Base-by-base conservation (phyloP, 2,888 invertebrate genomes). In the Philereme transversata region DNA sequence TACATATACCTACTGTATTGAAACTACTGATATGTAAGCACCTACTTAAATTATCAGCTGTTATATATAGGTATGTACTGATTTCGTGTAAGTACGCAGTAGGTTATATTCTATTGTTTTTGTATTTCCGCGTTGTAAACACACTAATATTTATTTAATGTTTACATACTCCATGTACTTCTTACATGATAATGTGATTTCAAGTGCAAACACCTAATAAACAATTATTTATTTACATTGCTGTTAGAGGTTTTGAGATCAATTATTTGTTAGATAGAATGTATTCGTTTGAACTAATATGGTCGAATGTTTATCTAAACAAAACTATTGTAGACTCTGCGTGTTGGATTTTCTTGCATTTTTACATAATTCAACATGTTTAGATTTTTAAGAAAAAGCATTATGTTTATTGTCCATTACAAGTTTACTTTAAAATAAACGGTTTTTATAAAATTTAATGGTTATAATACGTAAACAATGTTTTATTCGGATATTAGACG, bases 111-210 rank as follows among this genome's bases (percentile, higher is more conserved):
- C 50, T 52, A 58, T 64, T 67, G 64, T 67, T 67, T 63, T 67
- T 59, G 44, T 64, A 59, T 60, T 68, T 69, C 67, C 68, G 60
- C 53, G 48, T 64, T 65, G 40, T 49, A 51, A 50, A 35, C 58
- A 63, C 43, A 22, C 22, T 22, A 58, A 63, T 65, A 57, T 64
- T 64, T 64, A 48, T 58, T 60, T 58, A 41, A 51, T 63, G 57
- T 64, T 62, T 65, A 59, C 48, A 44, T 48, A 57, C 35, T 51
- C 44, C 55, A 36, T 49, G 10, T 51, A 45, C 41, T 49, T 56
- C 47, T 51, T 41, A 50, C 45, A 51, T 46, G 60, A 62, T 64
- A 65, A 56, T 62, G 40, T 55, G 45, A 48, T 62, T 51, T 62
- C 54, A 49, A 55, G 58, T 61, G 58, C 45, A 50, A 50, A 43